A percentile compares a stretch with the other conserved stretches of the same genome.
phyloP scores from a whole-genome alignment of 2,113 vertebrate genomes.

The Lagopus muta region DNA sequence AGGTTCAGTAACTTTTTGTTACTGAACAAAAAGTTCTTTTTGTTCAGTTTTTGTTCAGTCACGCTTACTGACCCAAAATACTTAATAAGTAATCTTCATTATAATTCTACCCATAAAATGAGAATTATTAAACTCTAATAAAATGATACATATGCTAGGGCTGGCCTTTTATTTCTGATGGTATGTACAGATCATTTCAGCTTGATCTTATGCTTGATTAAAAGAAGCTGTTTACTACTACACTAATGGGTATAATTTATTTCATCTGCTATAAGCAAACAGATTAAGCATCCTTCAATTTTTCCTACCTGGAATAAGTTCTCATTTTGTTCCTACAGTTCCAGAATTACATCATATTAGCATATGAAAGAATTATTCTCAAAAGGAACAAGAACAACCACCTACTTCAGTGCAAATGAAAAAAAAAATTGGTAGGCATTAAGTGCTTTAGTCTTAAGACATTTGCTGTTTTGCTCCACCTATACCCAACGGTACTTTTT shows the following conservation, averaged over 20 bases:
- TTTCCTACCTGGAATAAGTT: background rate
- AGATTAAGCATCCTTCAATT: background rate
- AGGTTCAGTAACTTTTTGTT: background rate
- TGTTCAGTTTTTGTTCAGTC: too few species aligned
- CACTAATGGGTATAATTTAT: background rate
- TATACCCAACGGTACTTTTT: background rate
- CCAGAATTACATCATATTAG: background rate
- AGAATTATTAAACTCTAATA: background rate
- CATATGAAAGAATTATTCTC: background rate
- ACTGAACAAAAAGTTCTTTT: too few species aligned
- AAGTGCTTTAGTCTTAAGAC: background rate
- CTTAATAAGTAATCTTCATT: background rate
- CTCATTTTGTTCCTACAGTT: background rate
- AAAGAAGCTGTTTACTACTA: background rate
- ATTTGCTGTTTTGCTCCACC: background rate
- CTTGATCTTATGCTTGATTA: slow-evolving; percentile 1
- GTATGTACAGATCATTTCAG: background rate
- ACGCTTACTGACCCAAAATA: background rate
- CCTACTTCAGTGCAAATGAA: background rate
- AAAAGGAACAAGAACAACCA: background rate
- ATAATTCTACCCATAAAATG: background rate
- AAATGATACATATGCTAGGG: background rate
- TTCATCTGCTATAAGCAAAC: background rate
- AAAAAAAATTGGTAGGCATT: background rate
- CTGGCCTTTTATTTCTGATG: background rate